A percentile compares a stretch with the other conserved stretches of the same genome.
Evolutionary conservation across 2,888 invertebrate genomes (phyloP).

Genomic region (Cantharis lateralis): DNA sequence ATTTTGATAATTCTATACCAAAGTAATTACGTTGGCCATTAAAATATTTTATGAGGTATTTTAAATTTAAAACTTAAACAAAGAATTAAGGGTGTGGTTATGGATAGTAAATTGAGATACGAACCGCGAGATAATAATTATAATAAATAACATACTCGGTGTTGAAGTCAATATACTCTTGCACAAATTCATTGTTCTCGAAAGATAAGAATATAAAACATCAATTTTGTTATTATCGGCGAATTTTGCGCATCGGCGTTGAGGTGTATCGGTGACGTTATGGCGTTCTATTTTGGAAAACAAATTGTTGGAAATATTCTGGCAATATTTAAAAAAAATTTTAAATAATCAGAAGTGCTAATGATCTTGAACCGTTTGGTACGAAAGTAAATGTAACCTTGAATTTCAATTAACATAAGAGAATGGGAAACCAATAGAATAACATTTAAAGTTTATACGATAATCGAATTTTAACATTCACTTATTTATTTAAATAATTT

Average conservation of each 20-base stretch:
- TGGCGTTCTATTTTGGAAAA: not conserved
- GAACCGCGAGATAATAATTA: not conserved
- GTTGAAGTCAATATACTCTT: not conserved
- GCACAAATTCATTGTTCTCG: not conserved
- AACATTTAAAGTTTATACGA: not conserved
- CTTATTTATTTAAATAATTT: not conserved
- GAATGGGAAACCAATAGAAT: not conserved
- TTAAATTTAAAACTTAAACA: not conserved
- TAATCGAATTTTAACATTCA: not conserved
- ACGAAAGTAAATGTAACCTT: not conserved
- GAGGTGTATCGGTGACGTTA: not conserved
- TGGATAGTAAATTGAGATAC: not conserved
- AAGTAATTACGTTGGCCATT: not conserved
- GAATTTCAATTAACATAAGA: not conserved
- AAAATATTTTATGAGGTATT: not conserved
- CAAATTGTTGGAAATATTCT: not conserved
- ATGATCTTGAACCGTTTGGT: not conserved
- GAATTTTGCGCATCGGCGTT: not conserved
- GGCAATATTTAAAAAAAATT: not conserved
- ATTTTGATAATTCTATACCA: not conserved
- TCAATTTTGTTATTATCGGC: not conserved
- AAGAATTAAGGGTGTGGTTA: not conserved
- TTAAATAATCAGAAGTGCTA: not conserved
- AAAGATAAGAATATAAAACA: not conserved
- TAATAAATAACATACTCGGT: not conserved